Conservation (phyloP, 2,113 vertebrate genomes). For the Trochalopteron elliotii region DNA sequence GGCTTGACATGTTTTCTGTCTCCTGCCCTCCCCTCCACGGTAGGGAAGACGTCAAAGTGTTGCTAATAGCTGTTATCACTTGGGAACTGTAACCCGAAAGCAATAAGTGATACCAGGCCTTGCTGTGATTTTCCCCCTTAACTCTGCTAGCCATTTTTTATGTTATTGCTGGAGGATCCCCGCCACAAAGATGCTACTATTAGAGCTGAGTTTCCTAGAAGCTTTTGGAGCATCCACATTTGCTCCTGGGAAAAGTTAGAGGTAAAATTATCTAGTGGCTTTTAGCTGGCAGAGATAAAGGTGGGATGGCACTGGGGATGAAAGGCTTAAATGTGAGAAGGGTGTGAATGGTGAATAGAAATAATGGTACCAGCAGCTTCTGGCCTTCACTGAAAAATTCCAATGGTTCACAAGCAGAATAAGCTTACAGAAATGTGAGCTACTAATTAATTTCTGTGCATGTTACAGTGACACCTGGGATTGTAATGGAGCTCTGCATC, state of each 20-base stretch:
- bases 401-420: not conserved
- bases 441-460: not conserved
- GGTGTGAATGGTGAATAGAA: not conserved
- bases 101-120: conserved; percentile 64
- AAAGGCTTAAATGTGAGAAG: conserved; percentile 41
- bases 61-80: conserved; percentile 79
- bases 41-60: conserved; percentile 72
- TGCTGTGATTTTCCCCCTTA: conserved; percentile 35
- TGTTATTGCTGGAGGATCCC: conserved; percentile 17
- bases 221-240: conserved; percentile 21
- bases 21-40: conserved; percentile 65
- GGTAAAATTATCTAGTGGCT: conserved; percentile 21
- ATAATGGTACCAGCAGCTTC: conserved; percentile 22
- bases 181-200: conserved; percentile 27
- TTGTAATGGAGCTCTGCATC: not conserved
- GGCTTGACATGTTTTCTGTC: conserved; percentile 74
- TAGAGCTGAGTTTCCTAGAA: conserved; percentile 33
- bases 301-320: not conserved
- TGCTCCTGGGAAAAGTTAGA: not conserved
- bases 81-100: conserved; percentile 70
- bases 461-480: not conserved
- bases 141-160: conserved; percentile 22
- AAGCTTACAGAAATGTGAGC: conserved; percentile 8
- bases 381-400: not conserved
- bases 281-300: conserved; percentile 41